Evolutionary conservation across 1,140 invertebrate species (phyloP).

Genomic region (Tetraneura akinire): DNA sequence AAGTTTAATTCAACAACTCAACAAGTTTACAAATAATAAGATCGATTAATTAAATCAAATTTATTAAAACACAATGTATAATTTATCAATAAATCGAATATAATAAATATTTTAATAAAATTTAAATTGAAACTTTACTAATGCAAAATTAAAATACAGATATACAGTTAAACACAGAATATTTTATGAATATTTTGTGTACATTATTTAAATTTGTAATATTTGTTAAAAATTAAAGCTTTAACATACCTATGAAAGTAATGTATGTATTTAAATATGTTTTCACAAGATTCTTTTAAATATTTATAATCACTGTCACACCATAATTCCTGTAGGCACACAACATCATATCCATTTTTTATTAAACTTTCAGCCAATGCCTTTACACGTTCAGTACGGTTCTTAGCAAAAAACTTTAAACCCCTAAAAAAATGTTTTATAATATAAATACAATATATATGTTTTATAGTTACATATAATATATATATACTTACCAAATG

Average conservation of each 20-base stretch:
- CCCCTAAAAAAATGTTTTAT: slow-evolving; percentile 67
- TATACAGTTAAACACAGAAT: too few relatives aligned
- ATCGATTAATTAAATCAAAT: too few relatives aligned
- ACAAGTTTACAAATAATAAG: too few relatives aligned
- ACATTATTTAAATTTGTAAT: too few relatives aligned
- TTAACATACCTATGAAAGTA: slow-evolving; percentile 85
- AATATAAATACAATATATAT: slow-evolving; percentile 8
- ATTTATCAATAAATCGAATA: too few relatives aligned
- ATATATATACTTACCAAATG: slow-evolving; percentile 21
- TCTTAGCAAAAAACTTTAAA: slow-evolving; percentile 76
- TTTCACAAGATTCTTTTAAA: slow-evolving; percentile 66
- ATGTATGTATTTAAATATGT: slow-evolving; percentile 78
- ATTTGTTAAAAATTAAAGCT: not conserved
- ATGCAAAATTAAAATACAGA: too few relatives aligned
- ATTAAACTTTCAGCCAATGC: slow-evolving; percentile 77
- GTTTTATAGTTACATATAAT: too few relatives aligned
- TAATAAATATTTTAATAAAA: too few relatives aligned
- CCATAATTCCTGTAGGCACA: slow-evolving; percentile 94
- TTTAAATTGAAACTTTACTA: too few relatives aligned
- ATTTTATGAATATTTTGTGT: too few relatives aligned
- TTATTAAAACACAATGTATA: too few relatives aligned
- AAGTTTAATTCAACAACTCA: too few relatives aligned
- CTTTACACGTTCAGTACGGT: slow-evolving; percentile 73
- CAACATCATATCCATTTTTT: slow-evolving; percentile 76
- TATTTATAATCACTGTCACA: slow-evolving; percentile 73